Evolutionary conservation across 2,113 vertebrate genomes (phyloP).

Genomic region (Bothrops jararaca): DNA sequence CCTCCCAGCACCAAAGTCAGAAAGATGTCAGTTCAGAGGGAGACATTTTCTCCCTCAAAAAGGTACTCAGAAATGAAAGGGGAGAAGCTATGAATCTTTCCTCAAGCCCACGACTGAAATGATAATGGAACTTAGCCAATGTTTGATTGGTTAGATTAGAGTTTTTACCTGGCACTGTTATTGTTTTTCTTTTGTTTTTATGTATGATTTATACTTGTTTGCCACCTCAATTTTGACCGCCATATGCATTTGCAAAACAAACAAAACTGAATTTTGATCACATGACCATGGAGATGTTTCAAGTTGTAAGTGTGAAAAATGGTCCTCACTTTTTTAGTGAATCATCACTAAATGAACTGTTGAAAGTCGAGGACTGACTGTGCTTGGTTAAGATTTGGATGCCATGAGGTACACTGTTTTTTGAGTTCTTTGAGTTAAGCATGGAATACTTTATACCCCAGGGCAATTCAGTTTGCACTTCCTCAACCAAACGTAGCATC

Average conservation of each 20-base stretch:
- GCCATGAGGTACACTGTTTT: background rate
- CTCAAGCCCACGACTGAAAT: background rate
- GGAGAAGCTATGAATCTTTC: background rate
- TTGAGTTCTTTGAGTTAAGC: conserved; percentile 31
- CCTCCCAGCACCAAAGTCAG: background rate
- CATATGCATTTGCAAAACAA: background rate
- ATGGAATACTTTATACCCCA: conserved; percentile 31
- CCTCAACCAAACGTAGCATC: conserved; percentile 70
- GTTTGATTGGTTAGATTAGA: background rate
- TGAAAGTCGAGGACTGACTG: background rate
- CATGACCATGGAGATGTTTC: background rate
- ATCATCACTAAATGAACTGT: background rate
- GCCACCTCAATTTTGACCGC: background rate
- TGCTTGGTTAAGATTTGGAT: background rate
- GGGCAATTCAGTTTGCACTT: conserved; percentile 56
- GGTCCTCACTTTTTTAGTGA: background rate
- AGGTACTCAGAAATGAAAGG: background rate
- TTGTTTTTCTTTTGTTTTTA: background rate
- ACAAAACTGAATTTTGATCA: background rate
- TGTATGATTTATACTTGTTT: background rate
- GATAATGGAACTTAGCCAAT: background rate
- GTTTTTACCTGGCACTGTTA: background rate
- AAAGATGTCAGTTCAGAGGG: background rate
- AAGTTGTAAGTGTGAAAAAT: background rate
- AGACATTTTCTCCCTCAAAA: background rate